Evolutionary conservation across 2,113 vertebrate species (phyloP), one percentile per base, ranked within the genome.

Genomic region (Galbula dea): DNA sequence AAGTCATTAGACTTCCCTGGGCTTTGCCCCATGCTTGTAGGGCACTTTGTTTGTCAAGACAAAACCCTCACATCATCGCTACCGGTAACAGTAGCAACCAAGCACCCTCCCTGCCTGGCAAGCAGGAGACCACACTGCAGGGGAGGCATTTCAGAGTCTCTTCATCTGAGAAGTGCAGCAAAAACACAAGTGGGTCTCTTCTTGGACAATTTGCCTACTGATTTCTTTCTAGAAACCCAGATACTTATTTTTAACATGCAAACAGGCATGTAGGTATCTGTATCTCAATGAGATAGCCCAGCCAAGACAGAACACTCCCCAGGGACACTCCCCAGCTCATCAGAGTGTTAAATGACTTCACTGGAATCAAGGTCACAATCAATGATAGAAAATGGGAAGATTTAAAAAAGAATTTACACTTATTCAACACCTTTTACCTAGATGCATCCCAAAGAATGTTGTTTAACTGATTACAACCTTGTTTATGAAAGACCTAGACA

Each of bases 141-240:
- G 12, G 72, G 46, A 88, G 36, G 77, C 57, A 43, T 7, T 8
- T 30, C 23, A 57, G 57, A 46, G 84, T 36, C 52, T 87, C 66
- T 43, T 85, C 43, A 91, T 55, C 81, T 87, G 77, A 79, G 55
- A 92, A 82, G 26, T 11, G 88, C 52, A 92, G 84, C 81, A 92
- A 57, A 93, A 84, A 3, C 30, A 54, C 11, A 73, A 71, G 46
- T 41, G 41, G 16, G 43, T 51, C 68, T 76, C 14, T 12, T 76
- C 77, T 48, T 73, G 86, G 75, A 79, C 55, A 89, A 62, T 32
- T 9, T 62, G 49, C 58, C 71, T 65, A 36, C 57, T 51, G 72
- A 45, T 77, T 39, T 82, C 58, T 58, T 86, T 75, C 52, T 79
- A 83, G 24, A 88, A 88, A 86, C 67, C 14, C 4, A 5, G 79